Percentiles rank a stretch among this genome's conserved stretches.
Conservation (phyloP, 1,140 invertebrate species). For the Drosophila virilis region DNA sequence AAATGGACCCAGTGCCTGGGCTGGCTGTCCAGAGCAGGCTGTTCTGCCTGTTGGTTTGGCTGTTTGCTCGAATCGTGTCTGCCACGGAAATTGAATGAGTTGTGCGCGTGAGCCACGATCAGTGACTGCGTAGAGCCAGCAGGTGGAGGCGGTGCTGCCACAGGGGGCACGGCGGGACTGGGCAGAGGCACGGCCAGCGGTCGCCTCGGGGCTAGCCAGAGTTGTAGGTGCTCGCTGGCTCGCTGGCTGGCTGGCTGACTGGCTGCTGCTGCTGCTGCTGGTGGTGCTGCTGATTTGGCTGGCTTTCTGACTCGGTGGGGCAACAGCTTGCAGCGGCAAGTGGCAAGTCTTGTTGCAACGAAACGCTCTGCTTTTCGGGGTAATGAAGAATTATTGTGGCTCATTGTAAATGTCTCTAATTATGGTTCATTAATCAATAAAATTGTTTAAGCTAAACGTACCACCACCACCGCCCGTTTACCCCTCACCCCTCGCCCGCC, state of each 20-base stretch:
- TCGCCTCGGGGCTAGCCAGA: conserved; percentile 23
- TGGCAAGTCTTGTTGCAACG: conserved; percentile 9
- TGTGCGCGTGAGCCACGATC: conserved; percentile 81
- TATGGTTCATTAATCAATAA: conserved; percentile 84
- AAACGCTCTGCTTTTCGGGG: conserved; percentile 58
- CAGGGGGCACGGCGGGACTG: no score
- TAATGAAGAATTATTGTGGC: conserved; percentile 83
- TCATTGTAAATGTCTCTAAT: conserved; percentile 83
- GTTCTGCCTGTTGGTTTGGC: neutral
- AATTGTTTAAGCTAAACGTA: conserved; percentile 57
- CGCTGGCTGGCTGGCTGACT: neutral
- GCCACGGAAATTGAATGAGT: conserved; percentile 77
- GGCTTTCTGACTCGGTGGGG: neutral
- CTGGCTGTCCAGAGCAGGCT: neutral
- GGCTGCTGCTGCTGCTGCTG: conserved; percentile 9
- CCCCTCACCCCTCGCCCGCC: neutral
- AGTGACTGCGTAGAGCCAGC: conserved; percentile 38
- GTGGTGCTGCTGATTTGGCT: neutral
- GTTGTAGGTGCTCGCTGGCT: conserved; percentile 24
- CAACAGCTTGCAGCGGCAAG: conserved; percentile 38
- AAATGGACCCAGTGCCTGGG: conserved; percentile 9
- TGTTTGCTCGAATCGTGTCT: conserved; percentile 65
- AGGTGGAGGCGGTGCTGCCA: neutral
- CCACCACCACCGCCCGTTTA: conserved; percentile 1
- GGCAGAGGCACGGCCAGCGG: conserved; percentile 9